These are phyloP conservation scores for Decapterus maruadsi DNA, from an alignment of 2,797 vertebrate species.

Conservation along the genomic window DNA sequence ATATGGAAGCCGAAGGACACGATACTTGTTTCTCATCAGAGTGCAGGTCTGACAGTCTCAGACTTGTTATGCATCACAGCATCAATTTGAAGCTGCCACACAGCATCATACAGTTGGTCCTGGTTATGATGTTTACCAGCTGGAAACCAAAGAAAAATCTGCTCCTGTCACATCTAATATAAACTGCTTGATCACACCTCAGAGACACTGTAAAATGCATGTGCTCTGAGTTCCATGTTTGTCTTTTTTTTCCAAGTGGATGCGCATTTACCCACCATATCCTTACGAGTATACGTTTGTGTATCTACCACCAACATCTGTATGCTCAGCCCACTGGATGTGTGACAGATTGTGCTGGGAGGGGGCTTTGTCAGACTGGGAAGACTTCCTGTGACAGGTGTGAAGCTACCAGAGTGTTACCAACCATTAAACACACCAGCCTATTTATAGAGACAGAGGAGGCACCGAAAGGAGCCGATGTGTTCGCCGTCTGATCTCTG, in stretches of 20 bases:
- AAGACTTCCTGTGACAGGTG: conserved; percentile 55
- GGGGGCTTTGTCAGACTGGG: conserved; percentile 11
- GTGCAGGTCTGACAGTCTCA: not conserved
- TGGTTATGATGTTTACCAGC: conserved; percentile 4
- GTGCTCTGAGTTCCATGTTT: not conserved
- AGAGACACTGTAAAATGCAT: not conserved
- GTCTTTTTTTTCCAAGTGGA: not conserved
- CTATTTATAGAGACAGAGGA: conserved; percentile 59
- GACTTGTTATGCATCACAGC: conserved; percentile 11
- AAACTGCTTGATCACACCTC: conserved; percentile 12
- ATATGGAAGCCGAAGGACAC: not conserved
- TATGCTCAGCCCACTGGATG: not conserved
- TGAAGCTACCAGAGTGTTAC: conserved; percentile 46
- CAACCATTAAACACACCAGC: conserved; percentile 24
- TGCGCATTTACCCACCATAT: not conserved
- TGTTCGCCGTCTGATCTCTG: conserved; percentile 46
- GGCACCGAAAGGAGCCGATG: conserved; percentile 31
- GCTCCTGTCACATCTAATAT: conserved; percentile 15
- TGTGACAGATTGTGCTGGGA: conserved; percentile 2
- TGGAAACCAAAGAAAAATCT: conserved; percentile 33
- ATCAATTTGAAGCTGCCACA: conserved; percentile 16
- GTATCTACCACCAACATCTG: not conserved
- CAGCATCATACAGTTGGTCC: not conserved
- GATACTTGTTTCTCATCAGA: not conserved
- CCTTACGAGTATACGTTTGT: not conserved